Percentiles rank a stretch among this genome's conserved stretches.
These are phyloP conservation scores for Mesorhabditis belari DNA, from an alignment of 2,888 invertebrate genomes.

Conservation along the genomic window DNA sequence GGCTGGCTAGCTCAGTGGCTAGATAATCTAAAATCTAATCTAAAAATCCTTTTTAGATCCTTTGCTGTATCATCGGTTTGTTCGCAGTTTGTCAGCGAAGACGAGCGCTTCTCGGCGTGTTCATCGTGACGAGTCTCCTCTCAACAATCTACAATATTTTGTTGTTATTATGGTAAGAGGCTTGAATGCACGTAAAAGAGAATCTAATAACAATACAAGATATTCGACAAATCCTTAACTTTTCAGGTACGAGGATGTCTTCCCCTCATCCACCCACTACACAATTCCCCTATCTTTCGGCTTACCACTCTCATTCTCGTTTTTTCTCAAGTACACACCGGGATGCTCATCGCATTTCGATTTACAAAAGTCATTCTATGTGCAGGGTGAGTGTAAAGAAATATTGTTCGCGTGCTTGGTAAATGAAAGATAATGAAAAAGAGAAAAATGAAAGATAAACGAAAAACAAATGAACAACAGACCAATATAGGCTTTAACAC, in stretches of 20 bases:
- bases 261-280: conserved; percentile 4
- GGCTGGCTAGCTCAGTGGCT: no score
- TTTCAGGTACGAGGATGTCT: conserved; percentile 30
- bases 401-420: no score
- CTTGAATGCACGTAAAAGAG: no score
- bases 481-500: no score
- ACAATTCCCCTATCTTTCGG: conserved; percentile 29
- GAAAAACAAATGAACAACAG: no score
- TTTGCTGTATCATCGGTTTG: conserved; percentile 36
- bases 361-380: conserved; percentile 23
- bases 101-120: conserved; percentile 27
- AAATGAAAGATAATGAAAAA: no score
- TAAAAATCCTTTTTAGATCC: conserved; percentile 34
- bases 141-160: conserved; percentile 32
- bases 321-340: conserved; percentile 42
- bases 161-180: conserved; percentile 32
- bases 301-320: conserved; percentile 41
- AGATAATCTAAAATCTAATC: no score
- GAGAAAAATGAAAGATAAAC: no score
- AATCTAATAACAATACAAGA: neutral
- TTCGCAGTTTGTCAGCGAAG: conserved; percentile 39
- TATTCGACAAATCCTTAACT: neutral
- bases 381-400: no score
- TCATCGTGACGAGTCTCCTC: conserved; percentile 25
- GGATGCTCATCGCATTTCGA: conserved; percentile 38